Evolutionary conservation across 2,113 vertebrate genomes (phyloP).

Genomic region (Arvicanthis niloticus): DNA sequence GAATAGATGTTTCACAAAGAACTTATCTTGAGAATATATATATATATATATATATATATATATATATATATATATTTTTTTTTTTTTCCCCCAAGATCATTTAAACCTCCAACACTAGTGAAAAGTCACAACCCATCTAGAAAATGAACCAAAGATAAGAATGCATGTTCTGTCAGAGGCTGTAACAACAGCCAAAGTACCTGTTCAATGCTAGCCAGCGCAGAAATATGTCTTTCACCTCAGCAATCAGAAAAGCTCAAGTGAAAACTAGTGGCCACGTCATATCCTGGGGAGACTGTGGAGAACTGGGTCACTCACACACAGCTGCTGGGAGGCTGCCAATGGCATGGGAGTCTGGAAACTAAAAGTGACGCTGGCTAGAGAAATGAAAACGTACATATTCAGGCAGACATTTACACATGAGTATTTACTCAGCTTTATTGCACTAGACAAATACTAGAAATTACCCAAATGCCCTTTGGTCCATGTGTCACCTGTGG

Average conservation of each 20-base stretch:
- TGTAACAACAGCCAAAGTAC: neutral
- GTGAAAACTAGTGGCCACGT: neutral
- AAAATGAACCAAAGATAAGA: neutral
- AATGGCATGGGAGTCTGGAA: neutral
- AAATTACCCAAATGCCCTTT: neutral
- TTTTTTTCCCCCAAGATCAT: neutral
- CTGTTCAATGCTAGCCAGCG: neutral
- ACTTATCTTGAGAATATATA: neutral
- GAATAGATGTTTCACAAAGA: constrained; percentile 1
- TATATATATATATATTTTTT: too few species aligned
- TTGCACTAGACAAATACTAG: neutral
- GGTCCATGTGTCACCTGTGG: neutral
- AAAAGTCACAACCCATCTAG: neutral
- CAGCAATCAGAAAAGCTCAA: neutral
- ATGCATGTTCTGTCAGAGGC: neutral
- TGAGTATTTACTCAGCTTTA: constrained; percentile 2
- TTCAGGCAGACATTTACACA: neutral
- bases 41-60: too few species aligned
- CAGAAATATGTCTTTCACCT: neutral
- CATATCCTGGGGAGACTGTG: neutral
- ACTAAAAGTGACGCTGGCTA: neutral
- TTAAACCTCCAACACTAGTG: constrained; percentile 13
- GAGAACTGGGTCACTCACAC: neutral
- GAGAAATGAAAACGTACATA: neutral
- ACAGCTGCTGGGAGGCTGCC: neutral